phyloP scores from a whole-genome alignment of 2,797 vertebrate genomes.

The Chelon auratus region DNA sequence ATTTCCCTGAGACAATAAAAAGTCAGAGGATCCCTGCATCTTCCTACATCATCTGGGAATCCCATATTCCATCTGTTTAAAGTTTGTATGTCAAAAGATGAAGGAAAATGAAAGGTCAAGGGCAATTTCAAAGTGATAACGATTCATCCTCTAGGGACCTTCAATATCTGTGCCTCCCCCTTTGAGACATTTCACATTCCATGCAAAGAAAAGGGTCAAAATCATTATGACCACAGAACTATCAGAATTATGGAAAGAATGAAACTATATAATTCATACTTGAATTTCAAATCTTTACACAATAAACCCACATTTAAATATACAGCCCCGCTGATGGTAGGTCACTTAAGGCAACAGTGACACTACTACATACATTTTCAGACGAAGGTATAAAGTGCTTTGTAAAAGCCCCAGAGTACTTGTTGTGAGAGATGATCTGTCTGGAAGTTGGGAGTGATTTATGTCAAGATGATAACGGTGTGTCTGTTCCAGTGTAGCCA shows the following conservation, averaged over 20 bases:
- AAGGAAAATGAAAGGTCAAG: no score
- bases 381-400: no score
- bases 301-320: neutral
- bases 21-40: no score
- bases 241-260: no score
- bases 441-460: neutral
- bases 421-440: constrained; percentile 2
- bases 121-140: no score
- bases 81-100: no score
- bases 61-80: no score
- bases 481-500: constrained; percentile 26
- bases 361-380: no score
- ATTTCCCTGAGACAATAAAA: no score
- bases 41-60: no score
- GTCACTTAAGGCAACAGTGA: neutral
- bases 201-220: neutral
- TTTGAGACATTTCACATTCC: neutral
- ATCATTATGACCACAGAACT: no score
- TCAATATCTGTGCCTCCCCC: neutral
- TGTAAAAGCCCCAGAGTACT: neutral
- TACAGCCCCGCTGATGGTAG: neutral
- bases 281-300: neutral
- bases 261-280: neutral
- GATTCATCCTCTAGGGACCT: neutral
- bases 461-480: constrained; percentile 8